Evolutionary conservation across 2,113 vertebrate genomes (phyloP), one percentile per base, ranked within the genome.

Genomic region (Piprites chloris): DNA sequence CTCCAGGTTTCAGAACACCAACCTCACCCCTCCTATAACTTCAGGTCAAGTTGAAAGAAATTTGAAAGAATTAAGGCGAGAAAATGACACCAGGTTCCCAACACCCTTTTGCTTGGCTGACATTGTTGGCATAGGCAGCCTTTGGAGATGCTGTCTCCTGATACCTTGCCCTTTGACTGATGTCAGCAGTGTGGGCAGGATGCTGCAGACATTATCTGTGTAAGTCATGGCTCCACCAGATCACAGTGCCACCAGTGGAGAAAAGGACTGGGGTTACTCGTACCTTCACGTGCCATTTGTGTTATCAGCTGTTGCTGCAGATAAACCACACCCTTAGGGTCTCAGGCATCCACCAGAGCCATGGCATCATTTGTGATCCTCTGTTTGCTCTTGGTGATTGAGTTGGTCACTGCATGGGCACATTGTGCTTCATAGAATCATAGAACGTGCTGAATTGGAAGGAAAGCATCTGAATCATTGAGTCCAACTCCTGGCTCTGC

Each of bases 121-220:
- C 27, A 14, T 16, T 0, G 0, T 11, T 2, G 4, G 28, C 58
- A 9, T 5, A 58, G 23, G 44, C 58, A 69, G 22, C 19, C 15
- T 28, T 42, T 14, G 7, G 8, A 22, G n/a, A 47, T 8, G 4
- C 12, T 56, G 44, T 6, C 19, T 6, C 9, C 27, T 9, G 16
- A 30, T 14, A 22, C 8, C 11, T 20, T 71, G 24, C 3, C 20
- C n/a, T 41, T 41, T n/a, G 39, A 66, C 21, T 0, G 2, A 37
- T 1, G 3, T 5, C 2, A 12, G 9, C 39, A 41, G 24, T 0
- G 0, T 9, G 26, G 32, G 33, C n/a, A 71, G 35, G 35, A 19
- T 59, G 23, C 24, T 0, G 0, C 7, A 46, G 21, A 11, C 5
- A 1, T 20, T 66, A 12, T 6, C 8, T 12, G 8, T 11, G 22